These are phyloP conservation scores for Emydocephalus ijimae DNA, from an alignment of 2,113 vertebrate species.

Conservation along the genomic window DNA sequence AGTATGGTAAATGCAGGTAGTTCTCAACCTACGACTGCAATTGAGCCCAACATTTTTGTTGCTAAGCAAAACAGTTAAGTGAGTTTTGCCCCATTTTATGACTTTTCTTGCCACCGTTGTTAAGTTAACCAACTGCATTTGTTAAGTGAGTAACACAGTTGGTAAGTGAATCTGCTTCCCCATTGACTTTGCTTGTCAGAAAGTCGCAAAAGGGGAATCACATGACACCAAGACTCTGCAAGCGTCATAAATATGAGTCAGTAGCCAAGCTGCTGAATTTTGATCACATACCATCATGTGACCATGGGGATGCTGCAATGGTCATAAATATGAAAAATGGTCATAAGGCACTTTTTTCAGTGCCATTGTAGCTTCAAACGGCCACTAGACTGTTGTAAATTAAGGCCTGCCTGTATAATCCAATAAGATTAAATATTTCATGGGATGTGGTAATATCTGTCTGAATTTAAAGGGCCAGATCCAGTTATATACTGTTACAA, in stretches of 20 bases:
- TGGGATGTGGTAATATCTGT: neutral
- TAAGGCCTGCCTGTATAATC: neutral
- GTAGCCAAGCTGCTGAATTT: neutral
- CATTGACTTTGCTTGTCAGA: neutral
- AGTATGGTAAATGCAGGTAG: neutral
- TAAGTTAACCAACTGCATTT: neutral
- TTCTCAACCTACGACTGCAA: neutral
- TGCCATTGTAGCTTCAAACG: neutral
- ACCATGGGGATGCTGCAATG: neutral
- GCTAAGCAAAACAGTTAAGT: neutral
- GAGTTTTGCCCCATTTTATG: neutral
- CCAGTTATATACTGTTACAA: neutral
- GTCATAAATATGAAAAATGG: neutral
- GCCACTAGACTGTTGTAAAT: neutral
- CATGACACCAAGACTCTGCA: neutral
- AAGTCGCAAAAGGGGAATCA: neutral
- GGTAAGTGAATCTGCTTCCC: neutral
- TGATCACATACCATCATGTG: neutral
- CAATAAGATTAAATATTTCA: neutral
- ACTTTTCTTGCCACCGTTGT: neutral
- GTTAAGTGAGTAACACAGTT: neutral
- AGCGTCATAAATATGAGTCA: neutral
- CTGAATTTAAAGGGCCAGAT: neutral
- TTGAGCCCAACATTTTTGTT: neutral
- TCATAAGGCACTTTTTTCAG: neutral